Evolutionary conservation across 2,113 vertebrate species (phyloP).

Genomic region (Collichthys lucidus): DNA sequence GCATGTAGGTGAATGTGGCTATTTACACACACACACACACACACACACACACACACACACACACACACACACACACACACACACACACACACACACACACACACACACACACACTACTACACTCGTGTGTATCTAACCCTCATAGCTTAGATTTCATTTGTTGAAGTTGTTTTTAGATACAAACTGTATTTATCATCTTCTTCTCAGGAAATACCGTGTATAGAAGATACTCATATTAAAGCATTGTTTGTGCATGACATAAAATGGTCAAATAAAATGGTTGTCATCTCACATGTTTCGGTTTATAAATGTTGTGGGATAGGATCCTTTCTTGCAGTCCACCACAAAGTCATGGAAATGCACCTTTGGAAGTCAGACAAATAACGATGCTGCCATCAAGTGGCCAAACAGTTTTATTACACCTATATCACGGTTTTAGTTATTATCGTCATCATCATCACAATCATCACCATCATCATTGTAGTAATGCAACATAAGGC

Average conservation of each 20-base stretch:
- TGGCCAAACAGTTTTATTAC: conserved; percentile 41
- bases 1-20: neutral
- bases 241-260: neutral
- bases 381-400: conserved; percentile 73
- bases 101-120: too few relatives aligned
- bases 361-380: neutral
- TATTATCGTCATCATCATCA: conserved; percentile 14
- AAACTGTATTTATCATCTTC: neutral
- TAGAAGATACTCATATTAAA: neutral
- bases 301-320: neutral
- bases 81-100: neutral
- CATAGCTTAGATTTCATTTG: neutral
- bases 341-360: neutral
- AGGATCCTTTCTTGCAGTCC: neutral
- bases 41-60: too few relatives aligned
- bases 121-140: neutral
- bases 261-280: neutral
- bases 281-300: neutral
- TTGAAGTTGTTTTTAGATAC: neutral
- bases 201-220: neutral
- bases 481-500: neutral
- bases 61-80: neutral
- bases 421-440: neutral
- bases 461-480: conserved; percentile 10
- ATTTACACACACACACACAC: neutral